These are phyloP conservation scores for Oncorhynchus keta DNA, from an alignment of 2,113 vertebrate genomes.

Conservation along the genomic window DNA sequence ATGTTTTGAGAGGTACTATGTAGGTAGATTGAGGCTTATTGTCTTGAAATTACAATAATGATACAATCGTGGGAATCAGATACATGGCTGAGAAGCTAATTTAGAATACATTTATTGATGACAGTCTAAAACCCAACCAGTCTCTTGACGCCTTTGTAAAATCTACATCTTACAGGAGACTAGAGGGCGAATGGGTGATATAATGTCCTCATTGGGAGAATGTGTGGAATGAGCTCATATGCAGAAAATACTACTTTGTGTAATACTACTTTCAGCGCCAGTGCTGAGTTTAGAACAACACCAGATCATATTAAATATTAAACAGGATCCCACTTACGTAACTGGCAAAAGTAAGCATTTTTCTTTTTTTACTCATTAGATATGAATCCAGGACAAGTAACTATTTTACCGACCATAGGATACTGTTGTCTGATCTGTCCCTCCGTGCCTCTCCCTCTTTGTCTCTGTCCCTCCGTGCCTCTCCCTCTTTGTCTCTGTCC, in stretches of 20 bases:
- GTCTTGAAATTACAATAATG: neutral
- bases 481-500: too few relatives aligned
- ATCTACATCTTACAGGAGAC: too few relatives aligned
- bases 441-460: too few relatives aligned
- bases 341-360: conserved; percentile 25
- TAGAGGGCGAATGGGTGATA: neutral
- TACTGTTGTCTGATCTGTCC: neutral
- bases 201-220: neutral
- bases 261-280: neutral
- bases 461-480: too few relatives aligned
- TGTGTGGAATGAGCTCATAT: neutral
- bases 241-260: neutral
- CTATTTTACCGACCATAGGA: neutral
- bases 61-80: too few relatives aligned
- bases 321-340: conserved; percentile 52
- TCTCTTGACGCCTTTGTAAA: too few relatives aligned
- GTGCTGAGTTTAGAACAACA: conserved; percentile 51
- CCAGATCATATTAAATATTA: conserved; percentile 58
- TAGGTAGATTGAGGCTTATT: neutral
- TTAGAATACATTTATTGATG: too few relatives aligned
- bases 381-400: conserved; percentile 12
- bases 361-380: neutral
- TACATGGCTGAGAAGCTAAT: too few relatives aligned
- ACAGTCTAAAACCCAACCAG: too few relatives aligned
- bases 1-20: neutral